Conservation (phyloP, 2,113 vertebrate species). For the Crotalus horridus region DNA sequence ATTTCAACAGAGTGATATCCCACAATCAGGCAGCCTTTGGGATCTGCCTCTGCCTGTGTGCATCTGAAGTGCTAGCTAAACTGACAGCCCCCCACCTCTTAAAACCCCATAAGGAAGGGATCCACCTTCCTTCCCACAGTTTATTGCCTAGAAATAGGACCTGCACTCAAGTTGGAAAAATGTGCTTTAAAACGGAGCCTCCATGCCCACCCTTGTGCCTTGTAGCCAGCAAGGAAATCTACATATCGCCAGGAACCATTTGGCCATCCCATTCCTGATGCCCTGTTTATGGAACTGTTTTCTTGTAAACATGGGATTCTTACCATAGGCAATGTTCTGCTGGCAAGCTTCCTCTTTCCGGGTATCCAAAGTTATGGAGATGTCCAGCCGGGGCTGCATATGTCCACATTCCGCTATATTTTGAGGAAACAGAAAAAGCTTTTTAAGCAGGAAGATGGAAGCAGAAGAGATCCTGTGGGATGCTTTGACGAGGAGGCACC, state of each 20-base stretch:
- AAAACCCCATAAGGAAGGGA: neutral
- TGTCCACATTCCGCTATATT: conserved; percentile 73
- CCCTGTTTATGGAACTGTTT: neutral
- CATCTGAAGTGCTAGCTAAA: neutral
- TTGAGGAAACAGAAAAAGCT: conserved; percentile 10
- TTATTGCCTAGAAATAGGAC: neutral
- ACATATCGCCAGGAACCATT: neutral
- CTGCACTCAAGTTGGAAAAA: neutral
- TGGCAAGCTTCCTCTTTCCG: conserved; percentile 68
- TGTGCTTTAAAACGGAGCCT: neutral
- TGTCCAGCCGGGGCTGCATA: conserved; percentile 59
- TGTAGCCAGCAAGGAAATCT: neutral
- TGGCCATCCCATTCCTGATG: neutral
- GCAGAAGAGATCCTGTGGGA: too few species aligned
- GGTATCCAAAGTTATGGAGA: conserved; percentile 47
- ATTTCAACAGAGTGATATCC: neutral
- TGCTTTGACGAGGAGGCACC: neutral
- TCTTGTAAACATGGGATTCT: neutral
- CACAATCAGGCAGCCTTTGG: neutral
- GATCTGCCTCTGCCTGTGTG: neutral
- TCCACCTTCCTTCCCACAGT: neutral
- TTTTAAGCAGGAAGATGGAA: neutral
- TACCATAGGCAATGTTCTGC: conserved; percentile 74
- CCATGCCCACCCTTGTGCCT: neutral
- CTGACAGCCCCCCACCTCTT: neutral